Evolutionary conservation across 2,113 vertebrate genomes (phyloP), one percentile per base, ranked within the genome.

Genomic region (Toxotes chatareus): DNA sequence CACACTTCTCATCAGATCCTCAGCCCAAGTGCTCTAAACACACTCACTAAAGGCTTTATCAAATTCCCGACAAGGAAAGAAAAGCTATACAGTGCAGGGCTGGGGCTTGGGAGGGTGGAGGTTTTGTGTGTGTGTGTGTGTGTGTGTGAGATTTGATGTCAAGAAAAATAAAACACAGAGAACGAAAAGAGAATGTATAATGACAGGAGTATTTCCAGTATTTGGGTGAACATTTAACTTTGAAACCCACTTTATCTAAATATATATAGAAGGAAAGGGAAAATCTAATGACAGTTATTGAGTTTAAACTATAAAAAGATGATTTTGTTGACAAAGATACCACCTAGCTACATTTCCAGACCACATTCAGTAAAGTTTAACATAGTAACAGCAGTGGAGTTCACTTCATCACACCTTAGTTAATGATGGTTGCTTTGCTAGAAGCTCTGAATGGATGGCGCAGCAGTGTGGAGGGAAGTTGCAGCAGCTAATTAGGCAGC

Each of bases 1-100:
- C 67, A 88, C 90, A 88, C 85, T 92, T 83, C 80, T 92, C 89
- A 93, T 92, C 92, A 93, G 85, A 93, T 89, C 86, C 87, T 86
- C 88, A 79, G 89, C 86, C 90, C 88, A 91, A 94, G 89, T 91
- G 86, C 87, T 91, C 80, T 72, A 89, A 90, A 90, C 83, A 74
- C 87, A 85, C 83, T 89, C 76, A 77, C 83, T 84, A 55, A 85
- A 86, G 81, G 84, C 84, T 92, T 91, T 90, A 84, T 92, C 84
- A 86, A 89, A 89, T 85, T 82, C 86, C 60, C 17, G 46, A 79
- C 73, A 76, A 85, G 71, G 80, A 79, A 87, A 86, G 76, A 90
- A 82, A 88, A 79, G 81, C 80, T 82, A 69, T 76, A 80, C 63
- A 82, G 75, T 63, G 77, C 60, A 55, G 73, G 21, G 63, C 62